phyloP scores from a whole-genome alignment of 2,888 invertebrate species.

The Lithophane semibrunnea region DNA sequence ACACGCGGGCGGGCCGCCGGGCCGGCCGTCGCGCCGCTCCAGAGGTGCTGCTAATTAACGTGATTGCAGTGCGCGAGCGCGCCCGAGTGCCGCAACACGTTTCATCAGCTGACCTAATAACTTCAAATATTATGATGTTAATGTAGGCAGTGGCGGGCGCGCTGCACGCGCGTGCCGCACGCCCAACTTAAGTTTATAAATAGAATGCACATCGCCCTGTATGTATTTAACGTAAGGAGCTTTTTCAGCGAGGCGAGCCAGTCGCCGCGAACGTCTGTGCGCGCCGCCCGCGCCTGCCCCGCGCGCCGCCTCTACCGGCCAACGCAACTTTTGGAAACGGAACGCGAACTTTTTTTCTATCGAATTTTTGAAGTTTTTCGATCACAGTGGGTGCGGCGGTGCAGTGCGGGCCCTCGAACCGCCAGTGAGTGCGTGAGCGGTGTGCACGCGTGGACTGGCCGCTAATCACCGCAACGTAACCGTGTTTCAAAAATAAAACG shows the following conservation, averaged over 20 bases:
- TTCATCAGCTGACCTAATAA: conserved; percentile 87
- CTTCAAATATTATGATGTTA: conserved; percentile 86
- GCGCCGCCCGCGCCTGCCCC: conserved; percentile 83
- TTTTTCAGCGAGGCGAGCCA: conserved; percentile 84
- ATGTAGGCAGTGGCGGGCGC: conserved; percentile 76
- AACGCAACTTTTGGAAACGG: conserved; percentile 76
- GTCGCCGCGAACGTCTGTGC: conserved; percentile 82
- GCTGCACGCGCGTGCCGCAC: conserved; percentile 84
- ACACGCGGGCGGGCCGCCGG: conserved; percentile 14
- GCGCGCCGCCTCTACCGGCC: conserved; percentile 69
- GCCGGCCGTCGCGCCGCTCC: conserved; percentile 8
- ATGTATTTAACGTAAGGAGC: conserved; percentile 87
- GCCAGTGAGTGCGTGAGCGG: conserved; percentile 75
- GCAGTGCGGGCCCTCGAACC: conserved; percentile 71
- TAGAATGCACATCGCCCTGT: conserved; percentile 87
- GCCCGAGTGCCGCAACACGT: conserved; percentile 73
- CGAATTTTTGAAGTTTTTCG: conserved; percentile 67
- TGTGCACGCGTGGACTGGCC: conserved; percentile 59
- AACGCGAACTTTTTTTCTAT: conserved; percentile 73
- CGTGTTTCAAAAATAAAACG: conserved; percentile 89
- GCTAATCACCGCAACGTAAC: conserved; percentile 82
- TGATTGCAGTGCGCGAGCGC: conserved; percentile 57
- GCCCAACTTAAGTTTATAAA: conserved; percentile 88
- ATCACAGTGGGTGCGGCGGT: conserved; percentile 63
- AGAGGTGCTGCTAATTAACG: conserved; percentile 60